Conservation (phyloP, 2,113 vertebrate genomes). For the Phyllostomus discolor region DNA sequence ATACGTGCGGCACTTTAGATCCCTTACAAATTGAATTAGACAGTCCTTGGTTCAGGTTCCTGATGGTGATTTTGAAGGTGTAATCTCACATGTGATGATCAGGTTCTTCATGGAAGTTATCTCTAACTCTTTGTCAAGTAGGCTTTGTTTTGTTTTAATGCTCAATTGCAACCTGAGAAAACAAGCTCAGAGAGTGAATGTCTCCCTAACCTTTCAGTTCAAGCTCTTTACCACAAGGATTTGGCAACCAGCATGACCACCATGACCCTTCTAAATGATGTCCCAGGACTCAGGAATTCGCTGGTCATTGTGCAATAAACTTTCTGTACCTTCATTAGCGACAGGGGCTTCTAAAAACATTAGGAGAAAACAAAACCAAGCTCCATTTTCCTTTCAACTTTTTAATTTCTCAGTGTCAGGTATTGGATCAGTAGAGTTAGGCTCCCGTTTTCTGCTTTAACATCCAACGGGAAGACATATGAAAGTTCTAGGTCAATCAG, state of each 20-base stretch:
- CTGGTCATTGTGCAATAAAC: not conserved
- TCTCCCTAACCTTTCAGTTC: not conserved
- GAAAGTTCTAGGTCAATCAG: not conserved
- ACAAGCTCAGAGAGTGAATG: not conserved
- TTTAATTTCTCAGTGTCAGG: not conserved
- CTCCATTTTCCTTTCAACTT: not conserved
- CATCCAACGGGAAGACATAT: not conserved
- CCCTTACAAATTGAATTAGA: not conserved
- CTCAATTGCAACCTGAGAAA: not conserved
- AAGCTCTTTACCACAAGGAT: not conserved
- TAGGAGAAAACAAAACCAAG: not conserved
- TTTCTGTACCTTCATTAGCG: not conserved
- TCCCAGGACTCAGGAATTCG: not conserved
- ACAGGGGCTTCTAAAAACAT: not conserved
- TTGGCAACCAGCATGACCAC: not conserved
- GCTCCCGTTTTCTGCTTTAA: not conserved
- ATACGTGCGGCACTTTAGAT: not conserved
- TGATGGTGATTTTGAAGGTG: not conserved
- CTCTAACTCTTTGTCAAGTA: not conserved
- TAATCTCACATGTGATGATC: not conserved
- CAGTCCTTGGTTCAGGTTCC: not conserved
- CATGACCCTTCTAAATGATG: not conserved
- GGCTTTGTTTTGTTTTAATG: not conserved
- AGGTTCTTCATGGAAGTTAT: not conserved
- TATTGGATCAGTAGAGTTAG: not conserved